Conservation (phyloP, 2,888 invertebrate genomes). For the Drosophila anomalata region DNA sequence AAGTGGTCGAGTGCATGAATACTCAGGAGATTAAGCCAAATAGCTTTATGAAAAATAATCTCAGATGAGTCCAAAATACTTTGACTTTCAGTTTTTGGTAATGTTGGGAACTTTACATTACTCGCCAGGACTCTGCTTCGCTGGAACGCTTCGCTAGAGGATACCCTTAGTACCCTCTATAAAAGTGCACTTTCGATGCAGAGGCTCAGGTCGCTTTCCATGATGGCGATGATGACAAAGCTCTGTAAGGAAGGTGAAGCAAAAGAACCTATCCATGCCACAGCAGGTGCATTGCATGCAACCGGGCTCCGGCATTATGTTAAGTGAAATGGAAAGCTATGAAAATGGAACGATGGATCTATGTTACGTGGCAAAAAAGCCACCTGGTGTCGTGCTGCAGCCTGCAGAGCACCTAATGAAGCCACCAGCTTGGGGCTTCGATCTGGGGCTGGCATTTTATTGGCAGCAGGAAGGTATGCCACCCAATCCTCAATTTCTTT, state of each 20-base stretch:
- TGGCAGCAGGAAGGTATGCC: conserved; percentile 44
- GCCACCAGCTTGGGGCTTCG: conserved; percentile 37
- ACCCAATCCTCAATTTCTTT: not conserved
- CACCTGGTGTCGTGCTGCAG: conserved; percentile 14
- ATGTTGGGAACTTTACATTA: not conserved
- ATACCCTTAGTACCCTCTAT: conserved; percentile 15
- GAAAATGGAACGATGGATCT: conserved; percentile 48
- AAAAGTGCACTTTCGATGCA: conserved; percentile 6
- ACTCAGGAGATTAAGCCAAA: not conserved
- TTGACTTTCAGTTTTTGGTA: not conserved
- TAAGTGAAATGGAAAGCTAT: conserved; percentile 69
- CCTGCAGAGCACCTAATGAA: conserved; percentile 26
- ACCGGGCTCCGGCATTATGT: conserved; percentile 38
- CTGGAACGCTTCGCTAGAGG: not conserved
- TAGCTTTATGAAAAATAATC: not conserved
- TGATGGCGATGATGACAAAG: conserved; percentile 41
- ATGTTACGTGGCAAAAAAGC: conserved; percentile 12
- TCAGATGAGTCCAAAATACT: not conserved
- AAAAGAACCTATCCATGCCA: conserved; percentile 34
- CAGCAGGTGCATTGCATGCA: conserved; percentile 26
- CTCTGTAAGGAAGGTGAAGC: conserved; percentile 21
- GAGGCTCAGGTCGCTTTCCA: not conserved
- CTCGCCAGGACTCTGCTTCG: not conserved
- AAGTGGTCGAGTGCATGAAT: not conserved
- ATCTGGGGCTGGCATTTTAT: conserved; percentile 60